Percentiles rank a stretch among this genome's conserved stretches.
Conservation (phyloP, 1,140 invertebrate genomes). For the Aleiodes sp. region DNA sequence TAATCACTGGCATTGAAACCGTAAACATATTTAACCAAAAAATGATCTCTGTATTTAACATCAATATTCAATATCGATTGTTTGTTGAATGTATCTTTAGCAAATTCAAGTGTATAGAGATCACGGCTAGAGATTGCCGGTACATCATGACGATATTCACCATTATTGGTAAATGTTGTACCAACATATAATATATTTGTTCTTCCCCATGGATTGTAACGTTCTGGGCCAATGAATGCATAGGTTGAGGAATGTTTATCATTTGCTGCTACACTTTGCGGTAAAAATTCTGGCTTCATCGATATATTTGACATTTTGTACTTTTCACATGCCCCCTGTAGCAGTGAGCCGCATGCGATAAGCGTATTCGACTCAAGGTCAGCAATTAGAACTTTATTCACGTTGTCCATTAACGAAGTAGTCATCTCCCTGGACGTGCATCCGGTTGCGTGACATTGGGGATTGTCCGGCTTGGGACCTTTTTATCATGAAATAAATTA, state of each 20-base stretch:
- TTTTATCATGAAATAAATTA: conserved; percentile 54
- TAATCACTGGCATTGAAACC: conserved; percentile 95
- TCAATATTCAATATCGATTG: conserved; percentile 90
- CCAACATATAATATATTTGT: conserved; percentile 92
- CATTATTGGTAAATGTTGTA: conserved; percentile 92
- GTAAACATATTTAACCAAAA: conserved; percentile 93
- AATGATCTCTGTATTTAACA: conserved; percentile 94
- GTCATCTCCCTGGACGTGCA: conserved; percentile 75
- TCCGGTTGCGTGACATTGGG: conserved; percentile 86
- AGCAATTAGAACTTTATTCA: conserved; percentile 92
- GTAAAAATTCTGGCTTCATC: conserved; percentile 76
- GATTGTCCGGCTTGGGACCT: conserved; percentile 84
- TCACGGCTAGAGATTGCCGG: conserved; percentile 90
- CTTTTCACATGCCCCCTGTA: conserved; percentile 88
- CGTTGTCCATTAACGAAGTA: conserved; percentile 79
- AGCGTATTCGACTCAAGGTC: conserved; percentile 83
- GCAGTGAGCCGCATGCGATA: conserved; percentile 88
- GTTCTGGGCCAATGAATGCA: conserved; percentile 93
- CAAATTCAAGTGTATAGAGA: conserved; percentile 79
- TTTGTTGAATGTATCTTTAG: conserved; percentile 86
- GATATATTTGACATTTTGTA: conserved; percentile 87
- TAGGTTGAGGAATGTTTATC: conserved; percentile 91
- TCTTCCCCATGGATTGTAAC: conserved; percentile 78
- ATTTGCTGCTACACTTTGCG: conserved; percentile 87
- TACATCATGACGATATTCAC: conserved; percentile 92